Evolutionary conservation across 2,113 vertebrate genomes (phyloP).

Genomic region (Triplophysa tibetana): DNA sequence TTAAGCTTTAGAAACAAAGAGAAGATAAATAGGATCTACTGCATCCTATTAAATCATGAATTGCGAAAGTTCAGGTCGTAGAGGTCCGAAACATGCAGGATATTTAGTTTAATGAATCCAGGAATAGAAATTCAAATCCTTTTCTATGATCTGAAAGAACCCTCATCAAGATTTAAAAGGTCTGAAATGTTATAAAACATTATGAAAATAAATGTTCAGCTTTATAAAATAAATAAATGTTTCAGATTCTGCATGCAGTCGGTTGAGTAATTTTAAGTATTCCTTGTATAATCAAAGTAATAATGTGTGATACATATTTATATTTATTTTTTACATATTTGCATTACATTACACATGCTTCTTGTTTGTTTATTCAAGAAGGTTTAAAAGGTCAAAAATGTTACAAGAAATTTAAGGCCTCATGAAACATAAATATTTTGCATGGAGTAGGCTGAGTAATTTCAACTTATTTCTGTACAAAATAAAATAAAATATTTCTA

Average conservation of each 20-base stretch:
- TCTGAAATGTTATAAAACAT: slow-evolving; percentile 9
- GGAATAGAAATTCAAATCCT: slow-evolving; percentile 41
- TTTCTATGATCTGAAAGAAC: background rate
- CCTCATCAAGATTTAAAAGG: slow-evolving; percentile 26
- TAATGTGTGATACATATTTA: too few species aligned
- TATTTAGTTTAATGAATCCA: slow-evolving; percentile 25
- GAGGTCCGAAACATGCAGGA: background rate
- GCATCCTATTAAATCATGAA: slow-evolving; percentile 7
- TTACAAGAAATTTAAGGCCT: too few species aligned
- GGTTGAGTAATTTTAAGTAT: too few species aligned
- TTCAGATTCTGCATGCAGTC: background rate
- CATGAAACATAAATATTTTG: too few species aligned
- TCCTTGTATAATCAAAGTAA: too few species aligned
- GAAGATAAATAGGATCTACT: slow-evolving; percentile 14
- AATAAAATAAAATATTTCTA: too few species aligned
- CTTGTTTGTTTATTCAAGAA: too few species aligned
- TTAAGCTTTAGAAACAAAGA: slow-evolving; percentile 41
- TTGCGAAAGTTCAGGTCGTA: slow-evolving; percentile 9
- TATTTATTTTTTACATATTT: too few species aligned
- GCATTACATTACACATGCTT: too few species aligned
- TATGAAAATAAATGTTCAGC: background rate
- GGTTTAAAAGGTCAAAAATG: too few species aligned
- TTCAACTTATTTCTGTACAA: too few species aligned
- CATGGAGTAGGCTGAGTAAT: too few species aligned
- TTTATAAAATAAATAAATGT: background rate